Evolutionary conservation across 92 coral and sea anemone genomes (phyloP), one percentile per base, ranked within the genome.

Genomic region (Isaurus tuberculatus): DNA sequence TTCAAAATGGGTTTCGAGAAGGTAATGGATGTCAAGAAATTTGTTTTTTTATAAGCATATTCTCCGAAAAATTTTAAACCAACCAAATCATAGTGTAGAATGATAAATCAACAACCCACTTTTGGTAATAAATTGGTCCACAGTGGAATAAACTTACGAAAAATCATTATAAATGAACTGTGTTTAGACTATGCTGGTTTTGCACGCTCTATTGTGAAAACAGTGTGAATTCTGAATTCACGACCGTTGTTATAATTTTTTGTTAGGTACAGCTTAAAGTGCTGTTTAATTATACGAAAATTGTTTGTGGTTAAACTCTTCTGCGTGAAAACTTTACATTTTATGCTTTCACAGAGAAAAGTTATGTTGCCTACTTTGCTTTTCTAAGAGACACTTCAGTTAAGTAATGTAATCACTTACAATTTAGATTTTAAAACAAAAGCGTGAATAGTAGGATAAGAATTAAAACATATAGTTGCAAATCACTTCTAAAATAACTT

Each of bases 1-100:
- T 87, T 89, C 85, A 85, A 70, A 93, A 96, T 96, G 99, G 98
- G 98, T 85, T 96, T 96, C 75, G 98, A 94, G 87, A 96, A 96
- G 99, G 99, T 96, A 96, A 15, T 32, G 22, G 33, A 13, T 5
- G 82, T 37, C 22, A 34, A 13, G 31, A 36, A 57, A 61, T 29
- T 77, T 23, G 25, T 13, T 27, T 22, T 34, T 77, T 36, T 77
- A 5, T 33, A 32, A 58, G 70, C 42, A 13, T 37, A 5, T 17
- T 20, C 19, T 15, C 1, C 22, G 31, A 8, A 20, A 61, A 57
- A 29, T 57, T 29, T 3, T 32, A 30, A 33, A 34, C 32, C 23
- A 58, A 57, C 5, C 34, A 25, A 11, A 23, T 11, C 19, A 22
- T 57, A 5, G 16, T 31, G 23, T 58, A 23, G 82, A 28, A 33